phyloP scores from a whole-genome alignment of 2,113 vertebrate genomes.

The Dipodomys merriami region DNA sequence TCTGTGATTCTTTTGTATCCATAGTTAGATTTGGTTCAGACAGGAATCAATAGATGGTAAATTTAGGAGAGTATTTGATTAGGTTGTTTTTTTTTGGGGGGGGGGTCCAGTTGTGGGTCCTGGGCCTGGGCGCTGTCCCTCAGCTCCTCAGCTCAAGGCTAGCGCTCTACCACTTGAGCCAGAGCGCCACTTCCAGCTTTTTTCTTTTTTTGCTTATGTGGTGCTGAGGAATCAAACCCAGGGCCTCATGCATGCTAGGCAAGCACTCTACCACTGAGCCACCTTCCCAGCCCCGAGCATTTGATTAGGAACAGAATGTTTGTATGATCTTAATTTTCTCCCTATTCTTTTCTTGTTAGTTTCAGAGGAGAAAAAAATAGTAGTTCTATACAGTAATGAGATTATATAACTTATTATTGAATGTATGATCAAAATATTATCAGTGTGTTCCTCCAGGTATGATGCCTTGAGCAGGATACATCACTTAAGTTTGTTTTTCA shows the following conservation, averaged over 20 bases:
- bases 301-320: constrained; percentile 47
- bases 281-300: background rate
- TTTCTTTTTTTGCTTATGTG: too few relatives aligned
- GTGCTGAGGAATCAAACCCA: too few relatives aligned
- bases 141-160: too few relatives aligned
- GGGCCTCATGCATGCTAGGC: too few relatives aligned
- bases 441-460: constrained; percentile 25
- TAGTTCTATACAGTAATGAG: constrained; percentile 15
- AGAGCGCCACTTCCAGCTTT: too few relatives aligned
- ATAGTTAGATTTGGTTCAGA: constrained; percentile 42
- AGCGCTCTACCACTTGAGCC: too few relatives aligned
- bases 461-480: background rate
- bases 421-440: constrained; percentile 19
- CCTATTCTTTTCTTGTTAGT: constrained; percentile 2
- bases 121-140: too few relatives aligned
- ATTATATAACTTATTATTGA: constrained; percentile 15
- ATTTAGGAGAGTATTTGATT: constrained; percentile 31
- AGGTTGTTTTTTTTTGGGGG: background rate
- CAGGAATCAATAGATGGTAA: constrained; percentile 17
- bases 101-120: too few relatives aligned
- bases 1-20: constrained; percentile 40
- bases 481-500: background rate
- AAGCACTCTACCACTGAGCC: too few relatives aligned
- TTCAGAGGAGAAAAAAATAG: constrained; percentile 10
- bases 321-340: constrained; percentile 47